Evolutionary conservation across 23 tunicate genomes (phyloP).

Genomic region (Ciona savignyi): DNA sequence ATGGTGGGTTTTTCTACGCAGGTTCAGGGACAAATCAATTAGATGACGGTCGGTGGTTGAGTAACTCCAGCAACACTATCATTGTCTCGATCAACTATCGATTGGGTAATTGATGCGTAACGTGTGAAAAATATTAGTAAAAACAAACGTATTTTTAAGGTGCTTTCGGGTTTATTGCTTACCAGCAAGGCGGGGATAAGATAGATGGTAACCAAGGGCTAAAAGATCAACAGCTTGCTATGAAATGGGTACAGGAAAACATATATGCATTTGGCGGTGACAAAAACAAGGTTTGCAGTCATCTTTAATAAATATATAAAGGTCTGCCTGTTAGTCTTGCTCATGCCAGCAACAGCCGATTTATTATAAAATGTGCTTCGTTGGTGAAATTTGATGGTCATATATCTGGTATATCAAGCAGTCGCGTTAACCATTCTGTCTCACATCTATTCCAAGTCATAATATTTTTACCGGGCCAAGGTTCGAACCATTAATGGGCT

Average conservation of each 20-base stretch:
- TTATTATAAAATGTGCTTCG: no score
- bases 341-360: no score
- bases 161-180: constrained; percentile 25
- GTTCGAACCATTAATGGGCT: no score
- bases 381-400: no score
- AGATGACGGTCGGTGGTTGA: constrained; percentile 46
- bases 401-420: no score
- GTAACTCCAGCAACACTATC: constrained; percentile 66
- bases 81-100: constrained; percentile 72
- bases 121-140: no score
- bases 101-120: no score
- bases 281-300: constrained; percentile 11
- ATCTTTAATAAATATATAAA: not conserved
- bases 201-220: constrained; percentile 52
- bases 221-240: constrained; percentile 65
- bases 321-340: no score
- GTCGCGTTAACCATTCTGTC: no score
- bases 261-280: constrained; percentile 60
- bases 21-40: constrained; percentile 36
- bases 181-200: constrained; percentile 13
- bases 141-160: constrained; percentile 10
- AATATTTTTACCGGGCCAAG: no score
- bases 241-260: constrained; percentile 60
- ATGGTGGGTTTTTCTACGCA: constrained; percentile 59
- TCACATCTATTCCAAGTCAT: no score